A percentile compares a stretch with the other conserved stretches of the same genome.
These are phyloP conservation scores for Diplazon laetatorius DNA, from an alignment of 2,888 invertebrate species.

Conservation along the genomic window DNA sequence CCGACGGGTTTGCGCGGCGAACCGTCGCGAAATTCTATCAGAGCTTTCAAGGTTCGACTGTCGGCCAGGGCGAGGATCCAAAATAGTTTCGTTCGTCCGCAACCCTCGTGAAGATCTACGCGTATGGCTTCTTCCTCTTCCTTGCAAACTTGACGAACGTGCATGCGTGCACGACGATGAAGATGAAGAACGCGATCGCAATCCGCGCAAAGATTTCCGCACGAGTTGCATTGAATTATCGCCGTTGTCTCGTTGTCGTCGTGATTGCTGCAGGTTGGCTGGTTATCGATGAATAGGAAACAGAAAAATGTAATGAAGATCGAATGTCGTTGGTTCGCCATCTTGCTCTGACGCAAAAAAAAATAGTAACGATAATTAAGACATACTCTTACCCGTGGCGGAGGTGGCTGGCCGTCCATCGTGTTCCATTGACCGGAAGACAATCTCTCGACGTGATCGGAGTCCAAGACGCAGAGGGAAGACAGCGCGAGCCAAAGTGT, in stretches of 20 bases:
- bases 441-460: constrained; percentile 93
- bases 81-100: constrained; percentile 97
- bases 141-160: constrained; percentile 95
- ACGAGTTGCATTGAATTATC: constrained; percentile 95
- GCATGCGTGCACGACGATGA: constrained; percentile 92
- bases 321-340: not conserved
- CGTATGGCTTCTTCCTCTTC: constrained; percentile 98
- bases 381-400: constrained; percentile 82
- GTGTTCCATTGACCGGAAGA: constrained; percentile 92
- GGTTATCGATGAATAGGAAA: constrained; percentile 72
- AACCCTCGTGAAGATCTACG: constrained; percentile 98
- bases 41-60: constrained; percentile 94
- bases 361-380: too few species aligned
- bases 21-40: constrained; percentile 95
- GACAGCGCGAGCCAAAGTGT: constrained; percentile 96
- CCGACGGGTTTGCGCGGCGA: constrained; percentile 83
- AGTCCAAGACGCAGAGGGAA: constrained; percentile 95
- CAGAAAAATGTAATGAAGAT: not conserved
- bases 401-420: constrained; percentile 84
- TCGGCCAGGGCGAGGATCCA: constrained; percentile 97
- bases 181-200: constrained; percentile 98
- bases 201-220: constrained; percentile 97
- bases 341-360: not conserved
- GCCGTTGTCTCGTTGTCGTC: constrained; percentile 97
- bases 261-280: constrained; percentile 97